Conservation (phyloP, 2,888 invertebrate species). For the Pachydiplax longipennis region DNA sequence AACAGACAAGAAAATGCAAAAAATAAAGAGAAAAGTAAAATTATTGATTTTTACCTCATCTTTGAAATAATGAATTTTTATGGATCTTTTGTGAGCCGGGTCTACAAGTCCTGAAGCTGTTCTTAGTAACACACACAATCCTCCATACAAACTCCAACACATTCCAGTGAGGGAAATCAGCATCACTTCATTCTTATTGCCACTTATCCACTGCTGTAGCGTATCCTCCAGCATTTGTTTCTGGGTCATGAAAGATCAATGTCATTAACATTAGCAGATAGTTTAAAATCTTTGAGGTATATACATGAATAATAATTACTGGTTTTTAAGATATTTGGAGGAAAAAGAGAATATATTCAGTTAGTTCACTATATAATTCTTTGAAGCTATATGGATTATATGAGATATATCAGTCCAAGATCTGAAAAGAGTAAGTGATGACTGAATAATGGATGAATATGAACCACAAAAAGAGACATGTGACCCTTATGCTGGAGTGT, state of each 20-base stretch:
- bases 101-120: slow-evolving; percentile 71
- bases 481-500: no score
- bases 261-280: neutral
- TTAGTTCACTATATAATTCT: no score
- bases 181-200: neutral
- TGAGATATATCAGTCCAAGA: no score
- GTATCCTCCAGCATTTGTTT: neutral
- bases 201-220: neutral
- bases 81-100: slow-evolving; percentile 78
- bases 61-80: slow-evolving; percentile 74
- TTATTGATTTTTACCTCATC: slow-evolving; percentile 66
- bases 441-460: no score
- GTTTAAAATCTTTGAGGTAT: no score
- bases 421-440: no score
- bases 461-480: no score
- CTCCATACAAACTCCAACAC: slow-evolving; percentile 66
- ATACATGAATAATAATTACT: no score
- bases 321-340: no score
- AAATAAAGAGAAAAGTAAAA: neutral
- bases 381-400: no score
- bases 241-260: neutral
- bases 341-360: no score
- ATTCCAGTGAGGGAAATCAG: slow-evolving; percentile 52
- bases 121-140: slow-evolving; percentile 64
- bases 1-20: no score